phyloP scores from a whole-genome alignment of 92 coral and sea anemone species.

The Blastomussa wellsi region DNA sequence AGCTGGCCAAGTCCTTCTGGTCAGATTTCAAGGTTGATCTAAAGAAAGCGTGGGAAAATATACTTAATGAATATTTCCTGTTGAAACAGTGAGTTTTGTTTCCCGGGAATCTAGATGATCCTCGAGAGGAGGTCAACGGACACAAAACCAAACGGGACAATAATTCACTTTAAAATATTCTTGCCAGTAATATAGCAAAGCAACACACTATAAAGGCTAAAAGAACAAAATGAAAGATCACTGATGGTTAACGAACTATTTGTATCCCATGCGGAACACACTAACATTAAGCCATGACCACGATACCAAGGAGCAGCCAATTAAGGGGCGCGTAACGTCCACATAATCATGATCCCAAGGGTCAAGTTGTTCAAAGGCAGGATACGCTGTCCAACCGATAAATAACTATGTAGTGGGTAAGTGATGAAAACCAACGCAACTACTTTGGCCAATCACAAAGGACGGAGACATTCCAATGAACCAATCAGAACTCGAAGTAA shows the following conservation, averaged over 20 bases:
- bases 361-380: too few relatives aligned
- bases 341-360: not conserved
- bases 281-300: not conserved
- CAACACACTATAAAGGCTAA: not conserved
- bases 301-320: not conserved
- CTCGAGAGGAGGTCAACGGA: not conserved
- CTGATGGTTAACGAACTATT: not conserved
- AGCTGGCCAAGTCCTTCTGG: not conserved
- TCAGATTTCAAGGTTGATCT: slow-evolving; percentile 7
- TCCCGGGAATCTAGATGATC: not conserved
- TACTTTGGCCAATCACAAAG: too few relatives aligned
- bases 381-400: too few relatives aligned
- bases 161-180: too few relatives aligned
- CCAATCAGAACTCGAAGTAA: too few relatives aligned
- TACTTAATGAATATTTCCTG: not conserved
- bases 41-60: not conserved
- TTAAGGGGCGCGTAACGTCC: not conserved
- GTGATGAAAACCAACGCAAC: too few relatives aligned
- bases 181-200: too few relatives aligned
- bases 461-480: too few relatives aligned
- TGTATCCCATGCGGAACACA: not conserved
- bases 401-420: too few relatives aligned
- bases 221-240: not conserved
- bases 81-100: not conserved
- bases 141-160: not conserved